Evolutionary conservation across 2,888 invertebrate genomes (phyloP).

Genomic region (Papilio demoleus): DNA sequence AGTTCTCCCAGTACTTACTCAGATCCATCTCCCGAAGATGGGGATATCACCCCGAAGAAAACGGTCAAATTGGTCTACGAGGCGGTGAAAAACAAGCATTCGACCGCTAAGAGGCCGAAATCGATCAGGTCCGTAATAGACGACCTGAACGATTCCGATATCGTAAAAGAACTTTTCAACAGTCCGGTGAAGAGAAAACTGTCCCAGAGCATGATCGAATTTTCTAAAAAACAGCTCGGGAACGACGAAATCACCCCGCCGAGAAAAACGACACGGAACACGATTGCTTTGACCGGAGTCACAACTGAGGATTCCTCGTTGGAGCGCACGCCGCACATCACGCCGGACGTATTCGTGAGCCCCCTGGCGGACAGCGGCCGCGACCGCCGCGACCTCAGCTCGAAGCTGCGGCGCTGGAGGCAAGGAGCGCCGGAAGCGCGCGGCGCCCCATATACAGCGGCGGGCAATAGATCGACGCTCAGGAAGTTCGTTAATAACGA

Average conservation of each 20-base stretch:
- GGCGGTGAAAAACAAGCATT: conserved; percentile 73
- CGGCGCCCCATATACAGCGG: conserved; percentile 59
- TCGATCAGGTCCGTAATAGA: conserved; percentile 77
- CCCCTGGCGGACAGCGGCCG: conserved; percentile 60
- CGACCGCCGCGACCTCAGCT: conserved; percentile 57
- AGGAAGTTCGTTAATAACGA: conserved; percentile 66
- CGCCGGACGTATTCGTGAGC: conserved; percentile 68
- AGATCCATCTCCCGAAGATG: conserved; percentile 48
- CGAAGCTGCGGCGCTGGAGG: conserved; percentile 59
- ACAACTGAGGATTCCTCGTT: conserved; percentile 54
- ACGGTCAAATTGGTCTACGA: conserved; percentile 65
- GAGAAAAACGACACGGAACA: conserved; percentile 52
- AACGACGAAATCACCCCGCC: conserved; percentile 55
- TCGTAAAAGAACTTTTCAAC: conserved; percentile 74
- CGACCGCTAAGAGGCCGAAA: conserved; percentile 77
- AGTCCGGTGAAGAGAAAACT: conserved; percentile 78
- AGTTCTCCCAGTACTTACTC: conserved; percentile 43
- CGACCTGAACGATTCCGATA: conserved; percentile 69
- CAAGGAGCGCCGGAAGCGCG: conserved; percentile 57
- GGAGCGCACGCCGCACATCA: conserved; percentile 53
- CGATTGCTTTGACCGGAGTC: conserved; percentile 50
- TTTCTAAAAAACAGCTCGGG: conserved; percentile 60
- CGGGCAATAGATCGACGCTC: conserved; percentile 52
- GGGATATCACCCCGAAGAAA: conserved; percentile 69
- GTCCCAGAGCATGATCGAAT: conserved; percentile 78